These are phyloP conservation scores for Iguana delicatissima DNA, from an alignment of 2,797 vertebrate genomes.

Conservation along the genomic window DNA sequence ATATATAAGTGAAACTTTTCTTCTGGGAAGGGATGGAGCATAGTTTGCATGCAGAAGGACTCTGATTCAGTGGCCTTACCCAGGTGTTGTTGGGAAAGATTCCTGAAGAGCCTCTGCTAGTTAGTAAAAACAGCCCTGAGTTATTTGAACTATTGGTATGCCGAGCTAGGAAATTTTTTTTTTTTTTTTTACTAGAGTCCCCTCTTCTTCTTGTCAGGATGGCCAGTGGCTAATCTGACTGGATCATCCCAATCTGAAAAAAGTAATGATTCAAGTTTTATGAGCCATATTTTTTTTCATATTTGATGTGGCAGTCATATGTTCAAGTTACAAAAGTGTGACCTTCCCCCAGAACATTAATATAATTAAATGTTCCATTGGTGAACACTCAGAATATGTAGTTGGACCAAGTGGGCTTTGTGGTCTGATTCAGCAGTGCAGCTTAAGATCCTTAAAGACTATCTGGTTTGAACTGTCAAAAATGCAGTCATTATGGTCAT, in stretches of 20 bases:
- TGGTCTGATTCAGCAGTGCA: neutral
- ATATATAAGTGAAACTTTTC: constrained; percentile 46
- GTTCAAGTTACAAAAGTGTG: too few relatives aligned
- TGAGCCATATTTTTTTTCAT: too few relatives aligned
- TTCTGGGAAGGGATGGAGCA: constrained; percentile 7
- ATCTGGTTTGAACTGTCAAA: neutral
- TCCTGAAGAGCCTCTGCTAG: neutral
- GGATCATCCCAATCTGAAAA: too few relatives aligned
- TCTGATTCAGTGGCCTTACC: neutral
- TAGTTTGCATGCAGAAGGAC: neutral
- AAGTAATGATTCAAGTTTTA: too few relatives aligned
- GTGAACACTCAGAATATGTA: neutral
- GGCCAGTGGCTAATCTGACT: too few relatives aligned
- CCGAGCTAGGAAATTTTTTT: too few relatives aligned
- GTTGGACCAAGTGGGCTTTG: neutral
- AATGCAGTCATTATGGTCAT: neutral
- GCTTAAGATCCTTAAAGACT: neutral
- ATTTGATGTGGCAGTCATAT: too few relatives aligned
- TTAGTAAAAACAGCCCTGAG: neutral
- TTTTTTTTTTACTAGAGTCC: too few relatives aligned
- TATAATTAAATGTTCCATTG: too few relatives aligned
- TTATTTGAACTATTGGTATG: neutral
- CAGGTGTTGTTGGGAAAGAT: too few relatives aligned
- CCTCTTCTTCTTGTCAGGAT: too few relatives aligned
- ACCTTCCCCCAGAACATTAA: too few relatives aligned